Evolutionary conservation across 2,888 invertebrate genomes (phyloP).

Genomic region (Noctuana brunneofusca): DNA sequence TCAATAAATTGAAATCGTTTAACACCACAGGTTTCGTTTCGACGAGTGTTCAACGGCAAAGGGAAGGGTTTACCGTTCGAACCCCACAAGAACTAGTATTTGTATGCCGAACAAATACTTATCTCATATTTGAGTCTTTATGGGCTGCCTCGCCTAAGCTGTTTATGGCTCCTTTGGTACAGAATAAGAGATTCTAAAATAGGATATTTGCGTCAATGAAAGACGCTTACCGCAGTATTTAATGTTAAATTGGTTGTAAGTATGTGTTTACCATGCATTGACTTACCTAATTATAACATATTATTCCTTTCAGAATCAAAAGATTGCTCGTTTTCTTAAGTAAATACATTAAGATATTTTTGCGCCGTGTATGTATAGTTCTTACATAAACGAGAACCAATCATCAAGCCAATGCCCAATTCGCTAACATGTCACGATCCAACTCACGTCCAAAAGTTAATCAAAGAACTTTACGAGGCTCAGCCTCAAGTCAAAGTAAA

Average conservation of each 20-base stretch:
- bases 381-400: neutral
- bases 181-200: slow-evolving; percentile 27
- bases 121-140: slow-evolving; percentile 34
- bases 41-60: slow-evolving; percentile 24
- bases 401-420: slow-evolving; percentile 41
- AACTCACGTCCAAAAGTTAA: slow-evolving; percentile 62
- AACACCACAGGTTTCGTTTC: slow-evolving; percentile 27
- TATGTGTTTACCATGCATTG: neutral
- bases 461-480: slow-evolving; percentile 61
- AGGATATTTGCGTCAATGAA: slow-evolving; percentile 27
- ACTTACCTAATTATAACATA: neutral
- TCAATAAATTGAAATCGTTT: slow-evolving; percentile 26
- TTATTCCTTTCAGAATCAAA: neutral
- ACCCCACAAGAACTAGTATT: slow-evolving; percentile 36
- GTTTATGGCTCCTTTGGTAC: slow-evolving; percentile 32
- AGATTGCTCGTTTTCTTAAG: neutral
- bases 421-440: slow-evolving; percentile 61
- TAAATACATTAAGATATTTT: neutral
- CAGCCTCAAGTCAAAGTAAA: slow-evolving; percentile 50
- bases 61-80: slow-evolving; percentile 35
- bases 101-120: slow-evolving; percentile 36
- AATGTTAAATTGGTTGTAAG: neutral
- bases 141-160: slow-evolving; percentile 33
- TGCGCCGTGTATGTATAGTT: neutral
- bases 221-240: slow-evolving; percentile 1